phyloP scores from a whole-genome alignment of 2,113 vertebrate species.

The Dasypus novemcinctus region DNA sequence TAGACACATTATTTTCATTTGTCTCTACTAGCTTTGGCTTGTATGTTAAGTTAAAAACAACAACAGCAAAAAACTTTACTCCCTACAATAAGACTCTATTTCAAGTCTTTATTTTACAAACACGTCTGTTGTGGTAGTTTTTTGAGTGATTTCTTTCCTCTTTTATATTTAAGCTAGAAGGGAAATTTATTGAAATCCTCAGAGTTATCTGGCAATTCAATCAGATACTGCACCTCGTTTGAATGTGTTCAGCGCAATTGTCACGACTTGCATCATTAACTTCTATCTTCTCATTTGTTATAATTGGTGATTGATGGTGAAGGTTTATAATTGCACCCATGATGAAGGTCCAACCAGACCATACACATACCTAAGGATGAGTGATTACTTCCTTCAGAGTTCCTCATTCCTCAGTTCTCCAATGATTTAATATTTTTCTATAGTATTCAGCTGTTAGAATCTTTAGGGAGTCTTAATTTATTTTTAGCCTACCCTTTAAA shows the following conservation, averaged over 20 bases:
- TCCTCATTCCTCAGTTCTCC: neutral
- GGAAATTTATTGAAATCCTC: constrained; percentile 27
- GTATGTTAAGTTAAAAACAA: neutral
- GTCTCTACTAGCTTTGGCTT: constrained; percentile 28
- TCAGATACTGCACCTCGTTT: constrained; percentile 13
- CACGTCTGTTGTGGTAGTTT: neutral
- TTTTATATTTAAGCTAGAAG: constrained; percentile 38
- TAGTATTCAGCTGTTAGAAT: neutral
- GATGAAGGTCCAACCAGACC: neutral
- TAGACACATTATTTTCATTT: constrained; percentile 70
- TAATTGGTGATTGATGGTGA: constrained; percentile 61
- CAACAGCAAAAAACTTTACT: neutral
- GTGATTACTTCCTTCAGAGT: neutral
- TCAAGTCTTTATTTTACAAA: neutral
- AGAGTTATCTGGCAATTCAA: neutral
- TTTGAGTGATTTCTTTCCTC: neutral
- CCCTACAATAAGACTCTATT: neutral
- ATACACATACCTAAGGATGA: neutral
- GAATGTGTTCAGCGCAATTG: constrained; percentile 51
- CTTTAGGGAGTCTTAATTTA: neutral
- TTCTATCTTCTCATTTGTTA: constrained; percentile 47
- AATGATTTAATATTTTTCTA: neutral
- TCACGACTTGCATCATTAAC: constrained; percentile 43
- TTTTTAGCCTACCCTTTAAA: neutral
- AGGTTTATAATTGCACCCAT: neutral